These are phyloP conservation scores for Ophiodon elongatus DNA, from an alignment of 2,113 vertebrate genomes.

Conservation along the genomic window DNA sequence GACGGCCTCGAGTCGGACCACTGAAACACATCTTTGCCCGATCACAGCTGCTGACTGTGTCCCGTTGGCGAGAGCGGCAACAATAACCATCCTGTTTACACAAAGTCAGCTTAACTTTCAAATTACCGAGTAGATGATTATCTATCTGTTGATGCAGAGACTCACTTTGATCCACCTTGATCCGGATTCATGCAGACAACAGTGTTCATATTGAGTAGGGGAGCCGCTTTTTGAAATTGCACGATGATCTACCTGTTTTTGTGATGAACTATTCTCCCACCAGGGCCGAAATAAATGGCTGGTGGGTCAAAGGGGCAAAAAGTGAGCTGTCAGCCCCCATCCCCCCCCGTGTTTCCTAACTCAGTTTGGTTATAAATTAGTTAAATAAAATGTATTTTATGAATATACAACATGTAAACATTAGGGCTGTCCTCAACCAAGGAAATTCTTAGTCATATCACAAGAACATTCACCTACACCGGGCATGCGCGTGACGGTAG, in stretches of 20 bases:
- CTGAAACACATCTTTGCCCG: conserved; percentile 45
- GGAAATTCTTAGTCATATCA: too few species aligned
- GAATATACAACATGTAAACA: neutral
- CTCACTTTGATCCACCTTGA: conserved; percentile 81
- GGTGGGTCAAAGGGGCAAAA: neutral
- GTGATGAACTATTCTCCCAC: conserved; percentile 44
- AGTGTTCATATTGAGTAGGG: conserved; percentile 15
- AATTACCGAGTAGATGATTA: conserved; percentile 68
- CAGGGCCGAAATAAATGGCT: conserved; percentile 8
- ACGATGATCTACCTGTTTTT: conserved; percentile 19
- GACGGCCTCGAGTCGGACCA: conserved; percentile 42
- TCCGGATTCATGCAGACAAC: conserved; percentile 50
- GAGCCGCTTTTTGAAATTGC: conserved; percentile 48
- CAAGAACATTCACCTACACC: too few species aligned
- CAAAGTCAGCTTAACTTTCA: conserved; percentile 51
- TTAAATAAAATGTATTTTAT: neutral
- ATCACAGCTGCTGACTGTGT: conserved; percentile 67
- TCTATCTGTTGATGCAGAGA: conserved; percentile 67
- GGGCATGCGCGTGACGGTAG: too few species aligned
- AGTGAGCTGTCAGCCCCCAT: neutral
- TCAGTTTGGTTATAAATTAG: neutral
- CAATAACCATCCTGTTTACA: conserved; percentile 59
- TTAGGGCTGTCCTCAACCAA: neutral
- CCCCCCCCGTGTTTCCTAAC: neutral
- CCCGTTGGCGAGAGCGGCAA: conserved; percentile 38